phyloP scores from a whole-genome alignment of 2,888 invertebrate species.

The Crioceris asparagi region DNA sequence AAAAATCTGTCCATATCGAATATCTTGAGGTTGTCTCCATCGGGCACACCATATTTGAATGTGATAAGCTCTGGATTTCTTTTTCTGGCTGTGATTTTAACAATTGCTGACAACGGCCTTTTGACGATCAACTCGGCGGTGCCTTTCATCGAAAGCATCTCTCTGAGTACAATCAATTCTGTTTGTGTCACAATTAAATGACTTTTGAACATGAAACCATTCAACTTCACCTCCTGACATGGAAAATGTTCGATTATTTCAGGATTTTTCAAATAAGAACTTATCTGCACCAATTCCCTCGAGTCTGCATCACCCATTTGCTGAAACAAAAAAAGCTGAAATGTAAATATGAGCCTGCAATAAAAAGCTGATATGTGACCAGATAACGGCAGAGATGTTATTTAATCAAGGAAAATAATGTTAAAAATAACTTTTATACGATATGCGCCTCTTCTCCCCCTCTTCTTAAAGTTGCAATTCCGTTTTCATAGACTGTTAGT shows the following conservation, averaged over 20 bases:
- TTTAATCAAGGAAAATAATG: too few relatives aligned
- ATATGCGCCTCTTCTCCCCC: too few relatives aligned
- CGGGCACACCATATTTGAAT: conserved; percentile 85
- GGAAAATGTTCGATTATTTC: conserved; percentile 79
- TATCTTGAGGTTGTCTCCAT: conserved; percentile 68
- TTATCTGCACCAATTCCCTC: conserved; percentile 71
- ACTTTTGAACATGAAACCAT: conserved; percentile 81
- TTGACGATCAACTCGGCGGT: conserved; percentile 71
- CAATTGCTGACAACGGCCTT: conserved; percentile 80
- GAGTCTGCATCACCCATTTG: conserved; percentile 48
- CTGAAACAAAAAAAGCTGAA: conserved; percentile 18
- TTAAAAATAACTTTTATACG: too few relatives aligned
- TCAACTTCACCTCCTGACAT: conserved; percentile 86
- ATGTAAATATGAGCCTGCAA: too few relatives aligned
- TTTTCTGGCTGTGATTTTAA: conserved; percentile 95
- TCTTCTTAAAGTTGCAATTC: too few relatives aligned
- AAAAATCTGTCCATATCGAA: conserved; percentile 87
- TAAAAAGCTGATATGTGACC: too few relatives aligned
- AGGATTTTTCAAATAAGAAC: conserved; percentile 69
- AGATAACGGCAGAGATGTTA: too few relatives aligned
- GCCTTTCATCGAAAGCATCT: conserved; percentile 63
- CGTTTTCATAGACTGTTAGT: too few relatives aligned
- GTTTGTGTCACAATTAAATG: conserved; percentile 76
- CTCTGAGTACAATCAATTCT: conserved; percentile 77
- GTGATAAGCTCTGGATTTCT: conserved; percentile 92